Conservation (phyloP, 2,888 invertebrate genomes). For the Ceriagrion tenellum region DNA sequence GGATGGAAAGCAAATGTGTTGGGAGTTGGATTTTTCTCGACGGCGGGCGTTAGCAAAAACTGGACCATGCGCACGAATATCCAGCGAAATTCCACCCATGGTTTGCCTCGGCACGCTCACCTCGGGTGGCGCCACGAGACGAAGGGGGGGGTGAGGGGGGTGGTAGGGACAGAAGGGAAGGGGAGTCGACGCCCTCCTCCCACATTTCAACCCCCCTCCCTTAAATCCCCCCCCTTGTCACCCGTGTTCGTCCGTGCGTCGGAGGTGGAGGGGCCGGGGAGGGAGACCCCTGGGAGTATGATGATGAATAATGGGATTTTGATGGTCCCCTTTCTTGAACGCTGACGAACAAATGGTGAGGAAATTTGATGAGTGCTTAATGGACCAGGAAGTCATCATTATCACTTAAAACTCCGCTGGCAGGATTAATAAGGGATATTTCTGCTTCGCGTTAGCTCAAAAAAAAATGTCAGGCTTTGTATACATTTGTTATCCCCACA, state of each 20-base stretch:
- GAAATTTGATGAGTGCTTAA: conserved; percentile 18
- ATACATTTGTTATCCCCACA: neutral
- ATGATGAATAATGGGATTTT: conserved; percentile 18
- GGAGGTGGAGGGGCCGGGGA: neutral
- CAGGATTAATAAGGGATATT: conserved; percentile 18
- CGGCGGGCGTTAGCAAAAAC: too few species aligned
- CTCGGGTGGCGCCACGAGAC: neutral
- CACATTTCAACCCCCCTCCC: too few species aligned
- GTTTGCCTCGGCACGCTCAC: too few species aligned
- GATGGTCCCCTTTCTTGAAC: neutral
- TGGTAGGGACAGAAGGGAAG: neutral
- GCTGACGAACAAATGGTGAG: conserved; percentile 10
- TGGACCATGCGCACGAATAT: too few species aligned
- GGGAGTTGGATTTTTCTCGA: too few species aligned
- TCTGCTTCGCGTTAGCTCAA: conserved; percentile 5
- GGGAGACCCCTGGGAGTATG: neutral
- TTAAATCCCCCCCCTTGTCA: too few species aligned
- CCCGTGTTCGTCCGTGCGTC: neutral
- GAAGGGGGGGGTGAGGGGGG: neutral
- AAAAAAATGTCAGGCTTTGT: neutral
- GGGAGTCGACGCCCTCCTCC: neutral
- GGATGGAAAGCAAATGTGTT: too few species aligned
- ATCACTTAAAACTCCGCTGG: conserved; percentile 18
- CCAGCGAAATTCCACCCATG: too few species aligned
- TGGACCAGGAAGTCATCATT: conserved; percentile 18